Conservation (phyloP, 2,113 vertebrate genomes). For the Macrotis lagotis region DNA sequence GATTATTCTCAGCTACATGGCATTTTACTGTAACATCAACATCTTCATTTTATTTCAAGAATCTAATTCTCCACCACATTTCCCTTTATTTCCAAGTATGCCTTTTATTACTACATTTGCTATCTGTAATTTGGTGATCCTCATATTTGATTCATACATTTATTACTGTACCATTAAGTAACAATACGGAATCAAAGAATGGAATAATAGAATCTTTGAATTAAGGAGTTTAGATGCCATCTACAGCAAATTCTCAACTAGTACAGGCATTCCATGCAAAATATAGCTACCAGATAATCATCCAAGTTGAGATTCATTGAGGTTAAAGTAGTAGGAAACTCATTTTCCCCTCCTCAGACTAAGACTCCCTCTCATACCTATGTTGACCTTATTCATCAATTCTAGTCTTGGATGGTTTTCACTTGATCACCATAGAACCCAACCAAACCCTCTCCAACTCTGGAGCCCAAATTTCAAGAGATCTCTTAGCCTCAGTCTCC, state of each 20-base stretch:
- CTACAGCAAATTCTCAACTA: neutral
- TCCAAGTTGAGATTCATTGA: neutral
- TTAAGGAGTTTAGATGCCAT: conserved; percentile 18
- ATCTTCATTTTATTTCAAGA: conserved; percentile 18
- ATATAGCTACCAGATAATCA: neutral
- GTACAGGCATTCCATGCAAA: neutral
- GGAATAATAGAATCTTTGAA: neutral
- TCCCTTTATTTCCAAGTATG: conserved; percentile 7
- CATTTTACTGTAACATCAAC: conserved; percentile 13
- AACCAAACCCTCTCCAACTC: neutral
- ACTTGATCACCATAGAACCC: neutral
- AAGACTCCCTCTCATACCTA: neutral
- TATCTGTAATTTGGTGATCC: conserved; percentile 2
- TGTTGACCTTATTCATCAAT: neutral
- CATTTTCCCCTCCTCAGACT: neutral
- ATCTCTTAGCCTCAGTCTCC: neutral
- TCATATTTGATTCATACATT: conserved; percentile 11
- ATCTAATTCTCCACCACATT: neutral
- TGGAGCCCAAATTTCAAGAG: neutral
- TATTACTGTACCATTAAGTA: conserved; percentile 3
- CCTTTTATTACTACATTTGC: conserved; percentile 35
- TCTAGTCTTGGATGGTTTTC: neutral
- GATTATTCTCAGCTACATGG: conserved; percentile 6
- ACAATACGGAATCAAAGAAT: neutral
- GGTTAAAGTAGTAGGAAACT: neutral